These are phyloP conservation scores for Bradypodion pumilum DNA, from an alignment of 2,797 vertebrate genomes.

Conservation along the genomic window DNA sequence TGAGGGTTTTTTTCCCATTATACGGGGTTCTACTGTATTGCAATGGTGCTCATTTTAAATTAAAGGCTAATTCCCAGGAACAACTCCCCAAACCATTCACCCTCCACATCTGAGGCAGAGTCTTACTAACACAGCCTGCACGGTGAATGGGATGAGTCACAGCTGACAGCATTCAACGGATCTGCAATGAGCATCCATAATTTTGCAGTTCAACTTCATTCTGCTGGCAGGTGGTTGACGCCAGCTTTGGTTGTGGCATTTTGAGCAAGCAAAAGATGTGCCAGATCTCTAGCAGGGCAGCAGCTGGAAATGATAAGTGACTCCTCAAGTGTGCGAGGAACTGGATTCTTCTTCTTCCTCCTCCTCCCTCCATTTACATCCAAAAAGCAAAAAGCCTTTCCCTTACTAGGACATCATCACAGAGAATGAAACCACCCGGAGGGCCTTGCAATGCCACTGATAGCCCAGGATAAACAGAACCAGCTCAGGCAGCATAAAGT, in stretches of 20 bases:
- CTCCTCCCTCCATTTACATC: neutral
- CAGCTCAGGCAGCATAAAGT: neutral
- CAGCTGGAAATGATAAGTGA: neutral
- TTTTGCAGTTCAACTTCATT: neutral
- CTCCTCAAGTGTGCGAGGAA: neutral
- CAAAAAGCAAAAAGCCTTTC: conserved; percentile 6
- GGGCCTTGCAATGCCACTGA: rapidly evolving
- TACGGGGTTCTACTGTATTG: too few species aligned
- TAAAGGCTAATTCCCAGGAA: conserved; percentile 7
- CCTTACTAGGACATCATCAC: neutral
- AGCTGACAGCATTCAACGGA: neutral
- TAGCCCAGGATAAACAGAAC: neutral
- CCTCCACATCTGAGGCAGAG: neutral
- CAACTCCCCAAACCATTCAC: neutral
- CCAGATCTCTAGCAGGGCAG: neutral
- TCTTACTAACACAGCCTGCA: rapidly evolving
- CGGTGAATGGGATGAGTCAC: neutral
- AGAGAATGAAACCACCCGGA: neutral
- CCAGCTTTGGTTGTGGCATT: too few species aligned
- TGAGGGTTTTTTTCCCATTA: too few species aligned
- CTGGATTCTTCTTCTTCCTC: neutral
- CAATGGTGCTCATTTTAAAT: conserved; percentile 11
- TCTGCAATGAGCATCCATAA: neutral
- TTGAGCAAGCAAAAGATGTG: neutral
- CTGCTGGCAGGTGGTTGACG: neutral